Evolutionary conservation across 2,797 vertebrate species (phyloP).

Genomic region (Otolemur crassicaudatus): DNA sequence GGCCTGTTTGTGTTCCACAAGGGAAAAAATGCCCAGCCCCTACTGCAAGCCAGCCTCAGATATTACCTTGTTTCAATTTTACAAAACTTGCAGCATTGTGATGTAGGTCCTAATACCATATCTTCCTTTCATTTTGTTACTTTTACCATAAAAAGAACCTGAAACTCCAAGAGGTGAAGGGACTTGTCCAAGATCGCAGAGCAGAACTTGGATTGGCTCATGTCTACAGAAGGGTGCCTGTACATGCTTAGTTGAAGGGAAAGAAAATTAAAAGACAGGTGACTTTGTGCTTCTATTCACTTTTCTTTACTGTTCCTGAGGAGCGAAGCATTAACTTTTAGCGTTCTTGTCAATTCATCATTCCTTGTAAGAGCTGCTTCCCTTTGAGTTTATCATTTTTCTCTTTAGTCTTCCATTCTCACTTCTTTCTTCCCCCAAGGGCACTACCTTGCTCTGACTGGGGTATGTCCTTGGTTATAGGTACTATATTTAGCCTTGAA

Average conservation of each 20-base stretch:
- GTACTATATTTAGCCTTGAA: neutral
- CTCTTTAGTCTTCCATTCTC: neutral
- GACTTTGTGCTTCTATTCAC: neutral
- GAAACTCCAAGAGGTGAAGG: neutral
- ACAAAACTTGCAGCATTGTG: neutral
- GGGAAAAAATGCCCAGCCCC: neutral
- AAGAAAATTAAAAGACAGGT: neutral
- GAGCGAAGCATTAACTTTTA: neutral
- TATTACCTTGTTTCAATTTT: neutral
- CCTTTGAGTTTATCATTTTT: neutral
- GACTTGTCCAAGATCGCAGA: neutral
- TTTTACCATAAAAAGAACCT: constrained; percentile 16
- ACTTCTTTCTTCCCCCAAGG: neutral
- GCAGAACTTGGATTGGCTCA: neutral
- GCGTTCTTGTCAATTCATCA: neutral
- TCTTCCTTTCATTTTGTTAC: neutral
- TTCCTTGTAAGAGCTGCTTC: neutral
- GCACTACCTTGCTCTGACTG: neutral
- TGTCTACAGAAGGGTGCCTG: neutral
- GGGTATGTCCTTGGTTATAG: neutral
- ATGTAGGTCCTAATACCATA: rapidly evolving
- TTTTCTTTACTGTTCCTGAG: neutral
- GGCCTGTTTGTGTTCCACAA: neutral
- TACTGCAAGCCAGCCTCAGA: neutral
- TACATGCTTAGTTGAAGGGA: neutral